Evolutionary conservation across 2,113 vertebrate species (phyloP).

Genomic region (Rana temporaria): DNA sequence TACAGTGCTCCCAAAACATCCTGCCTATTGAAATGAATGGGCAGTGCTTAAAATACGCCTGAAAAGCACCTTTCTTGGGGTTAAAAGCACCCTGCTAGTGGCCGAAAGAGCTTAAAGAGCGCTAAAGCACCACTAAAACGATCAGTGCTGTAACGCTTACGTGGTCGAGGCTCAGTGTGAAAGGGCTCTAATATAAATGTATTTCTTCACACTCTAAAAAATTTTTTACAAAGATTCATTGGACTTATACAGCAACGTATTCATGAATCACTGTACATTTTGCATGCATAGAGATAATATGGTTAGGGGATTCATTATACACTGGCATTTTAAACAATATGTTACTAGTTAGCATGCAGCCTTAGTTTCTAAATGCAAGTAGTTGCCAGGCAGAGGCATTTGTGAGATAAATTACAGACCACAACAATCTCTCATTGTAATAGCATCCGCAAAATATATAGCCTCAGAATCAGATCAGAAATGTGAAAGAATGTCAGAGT

Average conservation of each 20-base stretch:
- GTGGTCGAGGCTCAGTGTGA: too few relatives aligned
- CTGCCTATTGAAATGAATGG: too few relatives aligned
- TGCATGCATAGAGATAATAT: conserved; percentile 30
- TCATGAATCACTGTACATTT: conserved; percentile 30
- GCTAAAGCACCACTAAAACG: too few relatives aligned
- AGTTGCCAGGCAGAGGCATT: conserved; percentile 28
- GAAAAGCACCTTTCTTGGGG: too few relatives aligned
- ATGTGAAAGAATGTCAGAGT: background rate
- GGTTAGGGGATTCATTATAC: conserved; percentile 34
- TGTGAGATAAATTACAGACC: conserved; percentile 36
- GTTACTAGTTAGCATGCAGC: conserved; percentile 26
- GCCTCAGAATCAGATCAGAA: conserved; percentile 8
- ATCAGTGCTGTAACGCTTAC: too few relatives aligned
- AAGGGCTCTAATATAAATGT: too few relatives aligned
- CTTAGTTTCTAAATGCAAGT: conserved; percentile 25
- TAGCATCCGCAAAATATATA: background rate
- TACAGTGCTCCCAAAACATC: too few relatives aligned
- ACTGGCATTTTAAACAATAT: conserved; percentile 36
- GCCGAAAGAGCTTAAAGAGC: too few relatives aligned
- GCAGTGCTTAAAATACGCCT: too few relatives aligned
- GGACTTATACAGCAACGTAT: background rate
- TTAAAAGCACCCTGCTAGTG: too few relatives aligned
- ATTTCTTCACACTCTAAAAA: too few relatives aligned
- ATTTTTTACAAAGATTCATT: too few relatives aligned
- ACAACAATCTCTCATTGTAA: background rate